phyloP scores from a whole-genome alignment of 2,888 invertebrate genomes.

The Lepidocyrtoides sp. region DNA sequence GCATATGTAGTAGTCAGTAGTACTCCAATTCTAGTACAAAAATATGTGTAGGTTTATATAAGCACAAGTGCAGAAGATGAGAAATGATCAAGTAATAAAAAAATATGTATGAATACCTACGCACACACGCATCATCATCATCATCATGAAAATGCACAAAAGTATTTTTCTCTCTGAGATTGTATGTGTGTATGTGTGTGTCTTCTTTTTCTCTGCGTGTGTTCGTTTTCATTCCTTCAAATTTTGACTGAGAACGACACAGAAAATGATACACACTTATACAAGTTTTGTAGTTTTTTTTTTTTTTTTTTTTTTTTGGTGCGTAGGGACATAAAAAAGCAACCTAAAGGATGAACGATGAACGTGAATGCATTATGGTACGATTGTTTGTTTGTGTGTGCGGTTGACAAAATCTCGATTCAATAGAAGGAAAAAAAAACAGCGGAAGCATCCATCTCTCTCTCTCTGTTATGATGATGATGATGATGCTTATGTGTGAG shows the following conservation, averaged over 20 bases:
- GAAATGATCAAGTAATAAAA: neutral
- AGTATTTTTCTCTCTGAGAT: conserved; percentile 42
- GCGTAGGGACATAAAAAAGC: conserved; percentile 33
- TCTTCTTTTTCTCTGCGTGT: conserved; percentile 58
- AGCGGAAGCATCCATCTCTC: conserved; percentile 70
- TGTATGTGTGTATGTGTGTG: conserved; percentile 16
- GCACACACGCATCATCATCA: conserved; percentile 25
- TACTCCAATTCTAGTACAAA: conserved; percentile 43
- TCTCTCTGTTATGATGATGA: neutral
- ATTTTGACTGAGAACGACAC: neutral
- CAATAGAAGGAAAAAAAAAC: conserved; percentile 36
- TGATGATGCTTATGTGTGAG: neutral
- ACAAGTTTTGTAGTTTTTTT: neutral
- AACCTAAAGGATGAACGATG: too few species aligned
- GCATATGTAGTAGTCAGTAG: conserved; percentile 52
- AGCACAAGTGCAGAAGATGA: neutral
- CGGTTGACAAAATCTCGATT: conserved; percentile 57
- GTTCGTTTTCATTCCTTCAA: conserved; percentile 57
- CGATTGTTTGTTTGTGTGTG: conserved; percentile 11
- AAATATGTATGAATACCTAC: conserved; percentile 13
- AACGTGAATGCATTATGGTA: conserved; percentile 28
- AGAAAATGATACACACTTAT: neutral
- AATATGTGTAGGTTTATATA: conserved; percentile 17
- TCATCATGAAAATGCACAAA: conserved; percentile 33
- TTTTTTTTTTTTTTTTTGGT: too few species aligned